Evolutionary conservation across 2,888 invertebrate species (phyloP).

Genomic region (Ormyrus nitidulus): DNA sequence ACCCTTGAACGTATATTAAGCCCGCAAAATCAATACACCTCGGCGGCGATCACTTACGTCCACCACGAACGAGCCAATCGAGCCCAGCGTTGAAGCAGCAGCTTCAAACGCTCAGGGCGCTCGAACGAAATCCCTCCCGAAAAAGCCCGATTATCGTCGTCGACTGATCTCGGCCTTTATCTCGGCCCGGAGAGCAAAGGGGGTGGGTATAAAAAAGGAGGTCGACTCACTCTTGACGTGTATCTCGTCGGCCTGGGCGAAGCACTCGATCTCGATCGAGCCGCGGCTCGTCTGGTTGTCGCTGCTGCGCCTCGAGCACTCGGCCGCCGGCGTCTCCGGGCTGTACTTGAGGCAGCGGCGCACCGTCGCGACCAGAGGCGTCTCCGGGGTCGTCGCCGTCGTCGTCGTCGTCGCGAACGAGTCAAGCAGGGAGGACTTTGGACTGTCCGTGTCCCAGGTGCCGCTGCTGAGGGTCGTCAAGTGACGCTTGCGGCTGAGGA

Average conservation of each 20-base stretch:
- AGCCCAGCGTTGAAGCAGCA: neutral
- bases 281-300: constrained; percentile 70
- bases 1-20: no score
- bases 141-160: neutral
- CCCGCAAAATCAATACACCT: no score
- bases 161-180: neutral
- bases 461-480: constrained; percentile 58
- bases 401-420: constrained; percentile 53
- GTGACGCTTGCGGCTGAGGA: constrained; percentile 1
- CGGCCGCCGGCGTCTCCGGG: constrained; percentile 63
- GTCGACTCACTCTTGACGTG: constrained; percentile 82
- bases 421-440: constrained; percentile 67
- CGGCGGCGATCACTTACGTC: no score
- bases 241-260: constrained; percentile 78
- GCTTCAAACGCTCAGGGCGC: no score
- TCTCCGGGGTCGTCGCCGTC: constrained; percentile 67
- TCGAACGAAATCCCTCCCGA: neutral
- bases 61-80: no score
- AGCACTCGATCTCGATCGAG: constrained; percentile 81
- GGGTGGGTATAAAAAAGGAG: constrained; percentile 53
- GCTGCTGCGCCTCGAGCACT: constrained; percentile 9
- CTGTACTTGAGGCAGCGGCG: constrained; percentile 73
- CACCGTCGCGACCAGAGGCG: constrained; percentile 72
- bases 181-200: neutral
- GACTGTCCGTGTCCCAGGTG: constrained; percentile 71